Percentiles rank a stretch among this genome's conserved stretches.
Conservation (phyloP, 2,797 vertebrate genomes). For the Pantherophis vulpinus region DNA sequence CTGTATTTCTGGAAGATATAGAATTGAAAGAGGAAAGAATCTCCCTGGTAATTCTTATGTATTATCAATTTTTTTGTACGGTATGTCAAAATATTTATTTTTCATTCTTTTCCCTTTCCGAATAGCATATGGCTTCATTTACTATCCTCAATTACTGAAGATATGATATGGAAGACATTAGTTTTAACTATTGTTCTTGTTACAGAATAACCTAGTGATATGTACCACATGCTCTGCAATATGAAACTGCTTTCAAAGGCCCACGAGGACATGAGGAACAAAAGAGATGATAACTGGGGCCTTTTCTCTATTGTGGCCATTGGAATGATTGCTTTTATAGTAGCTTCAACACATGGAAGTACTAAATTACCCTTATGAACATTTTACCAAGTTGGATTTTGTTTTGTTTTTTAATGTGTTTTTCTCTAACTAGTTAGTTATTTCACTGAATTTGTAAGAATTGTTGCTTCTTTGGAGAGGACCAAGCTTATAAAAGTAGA, state of each 20-base stretch:
- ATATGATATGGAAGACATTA: neutral
- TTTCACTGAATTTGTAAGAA: neutral
- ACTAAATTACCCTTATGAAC: neutral
- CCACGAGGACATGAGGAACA: neutral
- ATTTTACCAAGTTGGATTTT: neutral
- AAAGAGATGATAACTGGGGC: neutral
- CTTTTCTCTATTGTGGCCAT: constrained; percentile 9
- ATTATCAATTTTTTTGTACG: neutral
- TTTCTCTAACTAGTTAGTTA: neutral
- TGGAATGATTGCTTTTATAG: neutral
- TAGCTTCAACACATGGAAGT: neutral
- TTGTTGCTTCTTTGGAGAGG: neutral
- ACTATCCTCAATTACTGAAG: neutral
- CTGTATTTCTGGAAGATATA: neutral
- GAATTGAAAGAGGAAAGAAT: neutral
- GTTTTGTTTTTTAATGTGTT: neutral
- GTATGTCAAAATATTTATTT: neutral
- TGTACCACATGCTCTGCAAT: constrained; percentile 44
- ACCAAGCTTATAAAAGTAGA: neutral
- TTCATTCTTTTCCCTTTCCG: neutral
- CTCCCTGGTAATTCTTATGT: neutral
- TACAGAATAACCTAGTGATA: neutral
- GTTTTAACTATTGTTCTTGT: constrained; percentile 31
- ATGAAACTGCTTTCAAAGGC: constrained; percentile 17
- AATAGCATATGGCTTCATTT: neutral